Percentiles rank a stretch among this genome's conserved stretches.
Evolutionary conservation across 2,888 invertebrate genomes (phyloP).

Genomic region (Dinocampus coccinellae): DNA sequence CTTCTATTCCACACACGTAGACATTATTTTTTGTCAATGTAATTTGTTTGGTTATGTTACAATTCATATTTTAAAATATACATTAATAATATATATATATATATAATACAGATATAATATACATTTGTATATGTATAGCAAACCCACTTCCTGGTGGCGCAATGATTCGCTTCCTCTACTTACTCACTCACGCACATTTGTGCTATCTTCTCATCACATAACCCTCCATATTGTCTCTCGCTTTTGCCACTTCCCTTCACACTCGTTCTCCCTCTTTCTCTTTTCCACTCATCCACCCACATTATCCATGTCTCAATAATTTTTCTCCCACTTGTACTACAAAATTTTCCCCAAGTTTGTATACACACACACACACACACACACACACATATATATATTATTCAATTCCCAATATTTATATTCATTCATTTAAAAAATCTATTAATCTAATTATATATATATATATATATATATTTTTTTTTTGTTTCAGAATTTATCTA

Average conservation of each 20-base stretch:
- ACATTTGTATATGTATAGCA: constrained; percentile 12
- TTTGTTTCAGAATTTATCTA: background rate
- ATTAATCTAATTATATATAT: too few species aligned
- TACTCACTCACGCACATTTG: constrained; percentile 22
- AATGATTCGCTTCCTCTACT: constrained; percentile 62
- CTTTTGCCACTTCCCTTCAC: constrained; percentile 12
- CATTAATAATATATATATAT: constrained; percentile 18
- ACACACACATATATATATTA: too few species aligned
- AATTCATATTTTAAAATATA: constrained; percentile 11
- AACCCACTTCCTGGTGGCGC: constrained; percentile 64
- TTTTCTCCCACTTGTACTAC: too few species aligned
- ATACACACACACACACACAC: too few species aligned
- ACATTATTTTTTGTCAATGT: background rate
- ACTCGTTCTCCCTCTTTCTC: background rate
- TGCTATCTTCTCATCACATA: constrained; percentile 24
- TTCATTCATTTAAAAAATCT: too few species aligned
- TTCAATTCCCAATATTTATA: too few species aligned
- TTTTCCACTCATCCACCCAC: background rate
- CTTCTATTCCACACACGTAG: too few species aligned
- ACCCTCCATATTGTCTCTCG: background rate
- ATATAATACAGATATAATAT: constrained; percentile 6
- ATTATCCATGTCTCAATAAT: too few species aligned
- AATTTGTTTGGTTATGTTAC: constrained; percentile 3
- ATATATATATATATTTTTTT: too few species aligned
- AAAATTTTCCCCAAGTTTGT: background rate